Percentiles rank a stretch among this genome's conserved stretches.
phyloP scores from a whole-genome alignment of 2,797 vertebrate species.

The Clarias platycephalus region DNA sequence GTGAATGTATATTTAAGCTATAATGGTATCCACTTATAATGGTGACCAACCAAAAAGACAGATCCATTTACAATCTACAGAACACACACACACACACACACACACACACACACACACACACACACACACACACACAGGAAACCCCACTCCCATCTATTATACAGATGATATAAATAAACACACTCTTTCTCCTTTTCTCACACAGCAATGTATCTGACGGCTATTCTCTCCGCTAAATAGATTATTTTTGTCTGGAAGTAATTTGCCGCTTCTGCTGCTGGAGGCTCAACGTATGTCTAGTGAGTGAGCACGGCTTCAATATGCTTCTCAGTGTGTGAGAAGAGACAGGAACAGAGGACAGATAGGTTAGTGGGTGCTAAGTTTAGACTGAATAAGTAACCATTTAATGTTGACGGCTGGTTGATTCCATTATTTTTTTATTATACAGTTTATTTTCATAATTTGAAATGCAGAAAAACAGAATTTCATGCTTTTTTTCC shows the following conservation, averaged over 20 bases:
- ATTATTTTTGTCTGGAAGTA: conserved; percentile 50
- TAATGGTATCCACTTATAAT: conserved; percentile 8
- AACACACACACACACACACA: conserved; percentile 29
- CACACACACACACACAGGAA: conserved; percentile 9
- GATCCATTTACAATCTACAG: conserved; percentile 27
- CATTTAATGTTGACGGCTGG: not conserved
- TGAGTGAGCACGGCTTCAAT: not conserved
- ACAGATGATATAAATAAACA: conserved; percentile 32
- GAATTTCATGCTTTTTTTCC: not conserved
- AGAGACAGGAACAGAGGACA: not conserved
- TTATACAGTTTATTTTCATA: not conserved
- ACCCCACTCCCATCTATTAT: conserved; percentile 17
- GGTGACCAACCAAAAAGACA: not conserved
- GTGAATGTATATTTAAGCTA: conserved; percentile 26
- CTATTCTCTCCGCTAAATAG: conserved; percentile 9
- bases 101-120: too few species aligned
- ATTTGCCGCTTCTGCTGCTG: conserved; percentile 50
- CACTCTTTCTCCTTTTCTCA: not conserved
- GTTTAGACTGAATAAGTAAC: not conserved
- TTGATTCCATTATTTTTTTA: not conserved
- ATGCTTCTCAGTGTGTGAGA: conserved; percentile 20
- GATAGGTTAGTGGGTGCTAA: not conserved
- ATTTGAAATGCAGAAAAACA: not conserved
- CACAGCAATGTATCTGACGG: conserved; percentile 24
- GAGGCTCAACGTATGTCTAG: conserved; percentile 40